Evolutionary conservation across 2,797 vertebrate species (phyloP).

Genomic region (Helarctos malayanus): DNA sequence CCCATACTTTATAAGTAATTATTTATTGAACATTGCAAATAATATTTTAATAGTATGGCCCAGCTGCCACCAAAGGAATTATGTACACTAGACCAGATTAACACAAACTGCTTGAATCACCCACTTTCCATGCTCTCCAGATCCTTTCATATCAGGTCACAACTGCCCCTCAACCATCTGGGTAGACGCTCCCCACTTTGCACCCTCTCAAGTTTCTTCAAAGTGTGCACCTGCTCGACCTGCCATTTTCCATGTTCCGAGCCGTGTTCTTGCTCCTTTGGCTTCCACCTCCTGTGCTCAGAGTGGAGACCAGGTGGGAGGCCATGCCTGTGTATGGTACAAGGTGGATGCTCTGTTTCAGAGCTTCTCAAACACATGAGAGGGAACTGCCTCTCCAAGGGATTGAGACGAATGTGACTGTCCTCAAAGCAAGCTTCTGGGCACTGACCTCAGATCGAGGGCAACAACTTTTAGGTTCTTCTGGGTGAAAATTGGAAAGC

Average conservation of each 20-base stretch:
- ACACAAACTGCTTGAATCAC: background rate
- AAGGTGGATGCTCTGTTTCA: background rate
- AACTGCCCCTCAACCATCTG: background rate
- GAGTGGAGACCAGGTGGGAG: background rate
- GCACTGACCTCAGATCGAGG: background rate
- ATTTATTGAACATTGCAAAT: slow-evolving; percentile 28
- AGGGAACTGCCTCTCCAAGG: background rate
- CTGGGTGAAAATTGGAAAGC: background rate
- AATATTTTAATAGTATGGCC: background rate
- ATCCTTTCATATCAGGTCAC: background rate
- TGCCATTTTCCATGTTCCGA: background rate
- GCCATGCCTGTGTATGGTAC: background rate
- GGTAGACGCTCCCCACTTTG: background rate
- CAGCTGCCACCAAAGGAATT: background rate
- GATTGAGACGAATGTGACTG: background rate
- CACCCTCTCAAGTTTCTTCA: background rate
- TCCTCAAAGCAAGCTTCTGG: background rate
- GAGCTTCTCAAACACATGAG: background rate
- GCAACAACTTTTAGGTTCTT: background rate
- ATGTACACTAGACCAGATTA: background rate
- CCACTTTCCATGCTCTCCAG: background rate
- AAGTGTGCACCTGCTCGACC: background rate
- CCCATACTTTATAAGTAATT: background rate
- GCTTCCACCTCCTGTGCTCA: background rate
- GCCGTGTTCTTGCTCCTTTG: background rate